Conservation (phyloP, 2,113 vertebrate species). For the Atrichornis clamosus region DNA sequence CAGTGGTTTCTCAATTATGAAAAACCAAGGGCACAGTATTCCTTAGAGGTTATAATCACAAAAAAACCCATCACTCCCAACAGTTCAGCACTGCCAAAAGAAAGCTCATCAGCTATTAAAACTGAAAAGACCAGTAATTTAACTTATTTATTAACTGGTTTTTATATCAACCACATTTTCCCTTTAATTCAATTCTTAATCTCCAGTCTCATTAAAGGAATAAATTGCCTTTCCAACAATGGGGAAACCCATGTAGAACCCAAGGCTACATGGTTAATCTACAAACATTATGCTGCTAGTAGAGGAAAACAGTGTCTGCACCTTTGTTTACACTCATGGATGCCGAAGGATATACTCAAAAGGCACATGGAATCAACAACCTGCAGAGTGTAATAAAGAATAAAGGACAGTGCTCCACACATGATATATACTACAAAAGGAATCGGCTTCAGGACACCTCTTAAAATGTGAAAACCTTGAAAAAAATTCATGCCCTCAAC, state of each 20-base stretch:
- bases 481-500: neutral
- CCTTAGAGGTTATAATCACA: neutral
- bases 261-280: conserved; percentile 25
- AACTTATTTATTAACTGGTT: neutral
- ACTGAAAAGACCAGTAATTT: neutral
- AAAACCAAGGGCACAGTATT: neutral
- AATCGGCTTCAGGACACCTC: neutral
- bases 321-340: conserved; percentile 58
- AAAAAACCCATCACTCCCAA: neutral
- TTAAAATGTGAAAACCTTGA: neutral
- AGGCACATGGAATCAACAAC: neutral
- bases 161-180: neutral
- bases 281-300: conserved; percentile 17
- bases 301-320: conserved; percentile 37
- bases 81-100: neutral
- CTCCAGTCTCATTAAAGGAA: neutral
- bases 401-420: conserved; percentile 6
- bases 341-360: conserved; percentile 41
- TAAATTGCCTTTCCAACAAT: neutral
- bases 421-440: neutral
- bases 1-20: neutral
- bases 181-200: neutral
- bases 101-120: conserved; percentile 3
- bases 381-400: conserved; percentile 41
- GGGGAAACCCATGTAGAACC: neutral